phyloP scores from a whole-genome alignment of 2,888 invertebrate genomes.

The Neocrepidodera transversa region DNA sequence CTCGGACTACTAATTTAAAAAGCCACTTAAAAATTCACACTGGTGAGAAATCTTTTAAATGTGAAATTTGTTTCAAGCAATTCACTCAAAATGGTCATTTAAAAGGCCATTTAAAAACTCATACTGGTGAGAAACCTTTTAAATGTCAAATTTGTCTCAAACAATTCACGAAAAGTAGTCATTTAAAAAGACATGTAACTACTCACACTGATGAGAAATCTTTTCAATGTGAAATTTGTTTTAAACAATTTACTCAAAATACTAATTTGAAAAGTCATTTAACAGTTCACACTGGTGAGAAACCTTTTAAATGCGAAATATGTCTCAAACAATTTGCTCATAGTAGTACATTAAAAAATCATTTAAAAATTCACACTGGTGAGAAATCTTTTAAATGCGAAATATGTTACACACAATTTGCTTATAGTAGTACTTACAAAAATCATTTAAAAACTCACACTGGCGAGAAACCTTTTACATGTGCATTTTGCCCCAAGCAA shows the following conservation, averaged over 20 bases:
- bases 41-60: background rate
- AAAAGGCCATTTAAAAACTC: slow-evolving; percentile 2
- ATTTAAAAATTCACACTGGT: too few relatives aligned
- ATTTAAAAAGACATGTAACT: slow-evolving; percentile 2
- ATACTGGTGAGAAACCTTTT: slow-evolving; percentile 6
- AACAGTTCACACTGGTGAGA: background rate
- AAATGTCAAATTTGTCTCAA: slow-evolving; percentile 18
- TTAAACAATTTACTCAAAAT: slow-evolving; percentile 5
- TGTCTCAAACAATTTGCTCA: too few relatives aligned
- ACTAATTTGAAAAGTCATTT: background rate
- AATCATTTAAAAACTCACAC: too few relatives aligned
- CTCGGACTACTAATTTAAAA: background rate
- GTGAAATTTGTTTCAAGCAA: slow-evolving; percentile 8
- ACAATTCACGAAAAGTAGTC: background rate
- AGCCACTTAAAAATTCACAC: slow-evolving; percentile 8
- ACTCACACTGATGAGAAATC: slow-evolving; percentile 6
- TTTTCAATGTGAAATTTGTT: slow-evolving; percentile 16
- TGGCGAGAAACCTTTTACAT: too few relatives aligned
- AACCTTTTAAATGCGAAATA: too few relatives aligned
- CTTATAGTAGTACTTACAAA: too few relatives aligned
- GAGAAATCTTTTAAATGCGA: too few relatives aligned
- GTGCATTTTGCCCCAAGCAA: too few relatives aligned
- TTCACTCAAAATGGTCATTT: slow-evolving; percentile 1
- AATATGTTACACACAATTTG: too few relatives aligned
- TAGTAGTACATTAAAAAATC: too few relatives aligned